Conservation (phyloP, 1,140 invertebrate species). For the Leptinotarsa defecta region DNA sequence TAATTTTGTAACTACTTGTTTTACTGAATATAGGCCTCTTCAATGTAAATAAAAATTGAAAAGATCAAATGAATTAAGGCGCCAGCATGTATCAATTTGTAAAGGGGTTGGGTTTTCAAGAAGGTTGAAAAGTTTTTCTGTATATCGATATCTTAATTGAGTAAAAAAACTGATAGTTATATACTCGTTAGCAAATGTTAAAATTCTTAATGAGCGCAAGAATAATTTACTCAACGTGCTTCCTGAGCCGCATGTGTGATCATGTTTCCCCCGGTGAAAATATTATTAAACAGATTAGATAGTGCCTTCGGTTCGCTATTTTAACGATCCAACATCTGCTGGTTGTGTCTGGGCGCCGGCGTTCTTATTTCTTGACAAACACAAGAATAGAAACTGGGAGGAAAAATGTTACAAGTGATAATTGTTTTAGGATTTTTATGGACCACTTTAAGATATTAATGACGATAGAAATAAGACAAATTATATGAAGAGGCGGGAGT, state of each 20-base stretch:
- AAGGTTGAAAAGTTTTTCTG: no score
- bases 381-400: not conserved
- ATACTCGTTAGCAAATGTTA: no score
- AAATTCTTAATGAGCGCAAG: no score
- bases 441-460: constrained; percentile 19
- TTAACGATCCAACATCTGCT: constrained; percentile 3
- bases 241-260: not conserved
- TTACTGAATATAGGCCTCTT: no score
- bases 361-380: constrained; percentile 3
- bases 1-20: no score
- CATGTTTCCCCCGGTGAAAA: not conserved
- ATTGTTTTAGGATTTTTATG: constrained; percentile 14
- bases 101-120: no score
- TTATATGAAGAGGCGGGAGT: not conserved
- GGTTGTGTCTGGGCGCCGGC: not conserved
- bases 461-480: constrained; percentile 11
- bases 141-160: no score
- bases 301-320: not conserved
- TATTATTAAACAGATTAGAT: not conserved
- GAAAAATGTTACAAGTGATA: constrained; percentile 13
- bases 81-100: no score
- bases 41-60: no score
- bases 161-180: no score
- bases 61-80: no score
- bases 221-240: no score